Conservation (phyloP, 53 echinoderm and acorn worm species). For the Hippasteria phrygiana region DNA sequence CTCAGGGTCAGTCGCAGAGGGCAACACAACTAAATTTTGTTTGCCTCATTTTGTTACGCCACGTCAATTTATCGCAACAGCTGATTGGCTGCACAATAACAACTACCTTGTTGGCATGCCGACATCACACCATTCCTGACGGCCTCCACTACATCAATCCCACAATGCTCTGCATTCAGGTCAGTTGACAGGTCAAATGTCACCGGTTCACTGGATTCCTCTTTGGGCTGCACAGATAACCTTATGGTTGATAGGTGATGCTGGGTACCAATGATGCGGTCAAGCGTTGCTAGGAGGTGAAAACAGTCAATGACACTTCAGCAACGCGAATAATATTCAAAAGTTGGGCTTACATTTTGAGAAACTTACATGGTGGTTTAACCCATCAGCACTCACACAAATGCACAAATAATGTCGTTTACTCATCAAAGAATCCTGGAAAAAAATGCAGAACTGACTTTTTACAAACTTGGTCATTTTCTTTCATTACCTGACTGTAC, state of each 20-base stretch:
- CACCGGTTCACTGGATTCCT: constrained; percentile 69
- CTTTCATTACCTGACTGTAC: no score
- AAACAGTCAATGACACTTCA: no score
- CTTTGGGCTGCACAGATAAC: constrained; percentile 71
- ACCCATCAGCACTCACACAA: no score
- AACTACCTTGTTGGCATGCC: constrained; percentile 83
- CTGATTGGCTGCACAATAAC: no score
- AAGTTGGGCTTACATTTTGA: background rate
- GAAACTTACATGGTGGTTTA: background rate
- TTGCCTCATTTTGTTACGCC: no score
- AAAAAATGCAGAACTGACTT: no score
- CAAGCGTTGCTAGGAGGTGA: constrained; percentile 83
- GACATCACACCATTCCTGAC: constrained; percentile 78
- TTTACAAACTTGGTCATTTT: no score
- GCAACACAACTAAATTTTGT: no score
- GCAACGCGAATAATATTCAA: background rate
- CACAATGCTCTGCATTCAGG: constrained; percentile 27
- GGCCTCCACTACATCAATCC: constrained; percentile 72
- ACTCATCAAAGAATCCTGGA: no score
- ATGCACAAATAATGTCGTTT: no score
- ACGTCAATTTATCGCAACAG: no score
- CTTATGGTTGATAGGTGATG: constrained; percentile 76
- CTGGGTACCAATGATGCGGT: constrained; percentile 74
- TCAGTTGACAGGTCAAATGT: constrained; percentile 44
- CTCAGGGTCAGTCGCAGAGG: no score